Evolutionary conservation across 2,888 invertebrate genomes (phyloP), one percentile per base, ranked within the genome.

Genomic region (Drosophila picticornis): DNA sequence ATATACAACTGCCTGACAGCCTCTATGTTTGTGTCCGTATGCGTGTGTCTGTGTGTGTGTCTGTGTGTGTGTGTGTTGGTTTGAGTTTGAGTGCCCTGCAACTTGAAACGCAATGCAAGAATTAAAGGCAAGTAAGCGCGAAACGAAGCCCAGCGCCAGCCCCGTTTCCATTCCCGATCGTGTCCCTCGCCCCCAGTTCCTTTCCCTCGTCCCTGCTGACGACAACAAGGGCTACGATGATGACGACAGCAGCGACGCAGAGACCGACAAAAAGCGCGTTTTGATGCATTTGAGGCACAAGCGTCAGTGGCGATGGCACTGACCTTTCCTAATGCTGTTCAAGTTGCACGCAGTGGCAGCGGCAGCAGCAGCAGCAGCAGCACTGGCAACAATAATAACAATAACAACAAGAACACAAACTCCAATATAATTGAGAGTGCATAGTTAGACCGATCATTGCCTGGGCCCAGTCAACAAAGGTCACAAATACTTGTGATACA

Each of bases 211-310:
- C 70, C 69, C 80, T 70, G 60, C 43, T 59, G 66, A 75, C 59
- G 65, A 59, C 67, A 46, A 40, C 72, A 69, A 64, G 74, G 60
- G 52, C 71, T 29, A 50, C 80, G 55, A 66, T 77, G 65, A 74
- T 79, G 67, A 74, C 61, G 67, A 55, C 25, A 36, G 19, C 13
- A 68, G 66, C 60, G 66, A 60, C 53, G 66, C 60, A 51, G 75
- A 77, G 72, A 77, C 75, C 90, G 74, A 84, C 84, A 83, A 81
- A 86, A 86, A 88, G 84, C 88, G 86, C 89, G 89, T 88, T 90
- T 88, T 90, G 90, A 87, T 90, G 86, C 89, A 90, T 90, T 90
- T 89, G 90, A 75, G 90, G 88, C 90, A 80, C 68, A 73, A 76
- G 72, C 77, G 64, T 68, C 78, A 75, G 59, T 72, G 59, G 60